Evolutionary conservation across 2,888 invertebrate species (phyloP).

Genomic region (Sarcophaga carnaria): DNA sequence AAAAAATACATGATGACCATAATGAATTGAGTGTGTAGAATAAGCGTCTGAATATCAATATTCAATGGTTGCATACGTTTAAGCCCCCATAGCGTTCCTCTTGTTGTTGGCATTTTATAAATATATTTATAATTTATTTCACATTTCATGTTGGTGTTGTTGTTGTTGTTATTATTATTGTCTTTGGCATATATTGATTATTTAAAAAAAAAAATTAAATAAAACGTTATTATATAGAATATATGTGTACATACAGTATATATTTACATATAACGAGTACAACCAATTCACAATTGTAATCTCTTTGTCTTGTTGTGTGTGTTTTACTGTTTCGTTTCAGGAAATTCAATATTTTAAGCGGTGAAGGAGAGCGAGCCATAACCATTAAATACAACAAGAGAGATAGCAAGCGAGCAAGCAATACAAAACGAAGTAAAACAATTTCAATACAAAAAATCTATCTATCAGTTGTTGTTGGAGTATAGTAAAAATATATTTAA

Average conservation of each 20-base stretch:
- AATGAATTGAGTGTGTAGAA: no score
- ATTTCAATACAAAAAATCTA: conserved; percentile 28
- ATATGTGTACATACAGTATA: no score
- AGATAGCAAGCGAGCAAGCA: not conserved
- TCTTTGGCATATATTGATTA: conserved; percentile 59
- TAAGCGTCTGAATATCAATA: not conserved
- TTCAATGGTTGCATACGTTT: not conserved
- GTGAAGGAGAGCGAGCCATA: conserved; percentile 25
- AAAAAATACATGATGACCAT: no score
- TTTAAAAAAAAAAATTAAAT: conserved; percentile 5
- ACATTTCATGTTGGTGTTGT: conserved; percentile 22
- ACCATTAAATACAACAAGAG: not conserved
- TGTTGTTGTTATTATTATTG: conserved; percentile 18
- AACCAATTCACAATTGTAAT: conserved; percentile 60
- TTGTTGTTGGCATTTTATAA: no score
- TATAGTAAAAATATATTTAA: not conserved
- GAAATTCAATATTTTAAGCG: conserved; percentile 65
- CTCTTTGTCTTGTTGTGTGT: conserved; percentile 59
- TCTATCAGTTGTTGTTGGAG: conserved; percentile 43
- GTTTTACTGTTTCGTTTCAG: conserved; percentile 62
- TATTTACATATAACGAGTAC: no score
- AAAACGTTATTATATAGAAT: conserved; percentile 32
- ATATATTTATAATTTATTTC: not conserved
- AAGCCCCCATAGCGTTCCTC: no score
- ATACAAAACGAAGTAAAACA: conserved; percentile 25